These are phyloP conservation scores for Pelecanoides urinatrix DNA, from an alignment of 2,113 vertebrate genomes.

Conservation along the genomic window DNA sequence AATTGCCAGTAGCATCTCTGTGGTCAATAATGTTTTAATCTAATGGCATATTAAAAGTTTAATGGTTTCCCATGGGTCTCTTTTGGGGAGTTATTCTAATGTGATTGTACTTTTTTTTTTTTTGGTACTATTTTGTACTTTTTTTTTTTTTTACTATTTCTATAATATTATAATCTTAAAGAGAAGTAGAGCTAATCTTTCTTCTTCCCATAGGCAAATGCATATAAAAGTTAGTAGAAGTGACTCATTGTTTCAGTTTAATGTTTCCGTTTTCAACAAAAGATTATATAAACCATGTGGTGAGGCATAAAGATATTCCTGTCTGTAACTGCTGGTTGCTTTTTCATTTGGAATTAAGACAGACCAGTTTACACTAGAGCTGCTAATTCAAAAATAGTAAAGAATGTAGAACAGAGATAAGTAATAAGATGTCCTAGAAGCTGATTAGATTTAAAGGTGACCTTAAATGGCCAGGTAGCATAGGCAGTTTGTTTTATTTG, in stretches of 20 bases:
- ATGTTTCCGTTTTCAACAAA: background rate
- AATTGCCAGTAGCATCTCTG: background rate
- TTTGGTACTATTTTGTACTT: no score
- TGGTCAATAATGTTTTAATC: background rate
- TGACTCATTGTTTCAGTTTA: background rate
- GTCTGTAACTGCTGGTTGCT: background rate
- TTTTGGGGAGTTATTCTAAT: background rate
- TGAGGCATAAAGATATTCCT: background rate
- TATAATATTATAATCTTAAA: background rate
- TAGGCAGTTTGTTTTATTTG: background rate
- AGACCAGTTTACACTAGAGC: background rate
- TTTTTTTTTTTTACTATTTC: background rate
- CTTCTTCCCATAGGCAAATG: background rate
- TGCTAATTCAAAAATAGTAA: constrained; percentile 26
- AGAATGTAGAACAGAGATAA: constrained; percentile 13
- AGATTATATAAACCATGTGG: background rate
- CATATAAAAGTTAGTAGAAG: background rate
- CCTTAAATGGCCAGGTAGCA: constrained; percentile 2
- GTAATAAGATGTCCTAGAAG: background rate
- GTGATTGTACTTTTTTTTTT: background rate
- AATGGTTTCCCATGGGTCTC: background rate
- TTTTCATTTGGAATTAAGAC: background rate
- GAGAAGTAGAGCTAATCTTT: background rate
- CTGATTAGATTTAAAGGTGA: constrained; percentile 34
- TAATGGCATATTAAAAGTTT: background rate